Evolutionary conservation across 1,140 invertebrate species (phyloP), one percentile per base, ranked within the genome.

Genomic region (Anastatus disparis): DNA sequence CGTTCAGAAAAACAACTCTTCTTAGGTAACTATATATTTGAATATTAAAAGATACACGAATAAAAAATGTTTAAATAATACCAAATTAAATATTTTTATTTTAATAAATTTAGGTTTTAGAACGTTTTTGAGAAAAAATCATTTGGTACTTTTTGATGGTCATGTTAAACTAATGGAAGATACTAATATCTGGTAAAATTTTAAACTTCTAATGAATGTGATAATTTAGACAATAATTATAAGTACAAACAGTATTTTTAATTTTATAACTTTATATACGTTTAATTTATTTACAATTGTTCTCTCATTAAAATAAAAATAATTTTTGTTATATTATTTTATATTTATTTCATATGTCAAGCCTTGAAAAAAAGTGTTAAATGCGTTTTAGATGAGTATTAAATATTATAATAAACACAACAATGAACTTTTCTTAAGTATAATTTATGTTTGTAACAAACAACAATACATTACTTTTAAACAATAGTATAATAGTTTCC

Each of bases 1-100:
- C 85, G 80, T 46, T 82, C 85, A 70, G 70, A 88, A 50, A 87
- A 87, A 70, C 89, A 91, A 81, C 85, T 93, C 66, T 86, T 92
- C 46, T 84, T 83, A 75, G 90, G 89, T 71, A 89, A 68, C 27
- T 68, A 38, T 31, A 27, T 26, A n/a, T 9, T 17, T n/a, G 6
- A n/a, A 53, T 26, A 50, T 12, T 12, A 38, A 38, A 38, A 7
- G 12, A 7, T 38, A 38, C 6, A 12, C 12, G 35, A 38, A 38
- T 6, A 7, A 26, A 10, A 15, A 53, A 48, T 22, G 2, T 24
- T 52, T 26, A 22, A 40, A 35, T 35, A 35, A 29, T 53, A 7
- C 2, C 1, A 31, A 20, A 53, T 13, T 13, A 52, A 27, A 29
- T 53, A n/a, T 26, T 48, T 48, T 17, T 38, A 31, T 42, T 44